Evolutionary conservation across 2,888 invertebrate genomes (phyloP).

Genomic region (Troglohyphantes excavatus): DNA sequence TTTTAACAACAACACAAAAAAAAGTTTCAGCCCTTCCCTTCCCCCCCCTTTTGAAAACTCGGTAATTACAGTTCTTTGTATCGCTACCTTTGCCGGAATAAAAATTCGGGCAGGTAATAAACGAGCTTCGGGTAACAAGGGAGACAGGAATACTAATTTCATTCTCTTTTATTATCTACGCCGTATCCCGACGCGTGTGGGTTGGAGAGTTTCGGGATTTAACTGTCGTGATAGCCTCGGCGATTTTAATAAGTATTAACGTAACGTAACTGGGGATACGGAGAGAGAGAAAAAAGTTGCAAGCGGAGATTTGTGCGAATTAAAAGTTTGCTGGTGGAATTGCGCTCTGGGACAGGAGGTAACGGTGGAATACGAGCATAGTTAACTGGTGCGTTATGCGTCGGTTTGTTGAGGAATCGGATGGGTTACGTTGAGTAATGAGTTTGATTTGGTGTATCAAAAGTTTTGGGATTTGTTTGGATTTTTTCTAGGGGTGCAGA

Average conservation of each 20-base stretch:
- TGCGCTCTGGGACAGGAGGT: too few relatives aligned
- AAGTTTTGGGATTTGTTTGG: too few relatives aligned
- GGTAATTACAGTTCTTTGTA: conserved; percentile 61
- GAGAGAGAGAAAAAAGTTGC: background rate
- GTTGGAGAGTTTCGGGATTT: background rate
- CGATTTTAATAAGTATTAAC: conserved; percentile 53
- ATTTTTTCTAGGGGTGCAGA: too few relatives aligned
- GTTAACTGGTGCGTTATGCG: conserved; percentile 1
- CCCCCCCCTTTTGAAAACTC: conserved; percentile 31
- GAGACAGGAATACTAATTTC: conserved; percentile 43
- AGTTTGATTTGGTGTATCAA: background rate
- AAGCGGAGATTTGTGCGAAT: background rate
- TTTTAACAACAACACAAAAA: conserved; percentile 17
- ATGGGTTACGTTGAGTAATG: conserved; percentile 23
- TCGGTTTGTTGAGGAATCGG: background rate
- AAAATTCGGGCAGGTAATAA: conserved; percentile 55
- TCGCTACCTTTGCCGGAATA: conserved; percentile 41
- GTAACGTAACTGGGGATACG: background rate
- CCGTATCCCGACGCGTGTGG: background rate
- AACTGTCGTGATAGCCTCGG: conserved; percentile 12
- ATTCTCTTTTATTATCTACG: conserved; percentile 37
- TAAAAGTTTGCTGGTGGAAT: background rate
- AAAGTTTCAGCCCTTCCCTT: background rate
- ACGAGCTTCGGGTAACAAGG: conserved; percentile 25
- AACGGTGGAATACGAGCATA: background rate